phyloP scores from a whole-genome alignment of 2,888 invertebrate genomes.

The Cabera pusaria region DNA sequence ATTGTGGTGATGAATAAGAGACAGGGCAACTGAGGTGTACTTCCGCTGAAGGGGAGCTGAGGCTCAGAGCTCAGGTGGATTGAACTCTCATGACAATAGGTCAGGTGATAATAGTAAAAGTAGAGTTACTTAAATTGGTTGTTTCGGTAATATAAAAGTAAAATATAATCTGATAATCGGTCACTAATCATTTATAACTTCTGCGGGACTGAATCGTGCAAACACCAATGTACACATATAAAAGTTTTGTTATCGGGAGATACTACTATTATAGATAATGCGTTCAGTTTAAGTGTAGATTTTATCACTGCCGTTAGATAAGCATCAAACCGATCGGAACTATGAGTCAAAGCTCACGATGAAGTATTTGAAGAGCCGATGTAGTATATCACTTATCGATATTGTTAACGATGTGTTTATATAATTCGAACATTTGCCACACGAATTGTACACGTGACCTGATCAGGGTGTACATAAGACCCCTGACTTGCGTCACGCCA shows the following conservation, averaged over 20 bases:
- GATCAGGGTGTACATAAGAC: conserved; percentile 11
- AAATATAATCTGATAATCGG: too few species aligned
- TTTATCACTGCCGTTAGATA: conserved; percentile 2
- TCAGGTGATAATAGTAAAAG: conserved; percentile 15
- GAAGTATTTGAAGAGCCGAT: conserved; percentile 6
- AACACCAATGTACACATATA: too few species aligned
- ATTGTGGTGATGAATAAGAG: conserved; percentile 34
- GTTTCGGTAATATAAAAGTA: too few species aligned
- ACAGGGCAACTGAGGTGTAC: conserved; percentile 39
- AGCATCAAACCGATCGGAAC: too few species aligned
- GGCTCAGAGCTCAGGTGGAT: conserved; percentile 38
- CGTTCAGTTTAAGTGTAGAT: too few species aligned
- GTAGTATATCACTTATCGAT: conserved; percentile 2
- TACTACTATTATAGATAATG: too few species aligned
- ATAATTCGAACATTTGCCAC: neutral
- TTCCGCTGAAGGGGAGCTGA: conserved; percentile 57
- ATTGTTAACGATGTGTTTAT: conserved; percentile 3
- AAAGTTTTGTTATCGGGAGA: conserved; percentile 1
- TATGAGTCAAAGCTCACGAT: neutral
- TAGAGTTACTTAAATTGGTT: too few species aligned
- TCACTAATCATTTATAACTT: too few species aligned
- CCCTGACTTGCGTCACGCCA: conserved; percentile 25
- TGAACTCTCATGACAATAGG: conserved; percentile 12
- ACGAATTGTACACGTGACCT: conserved; percentile 6
- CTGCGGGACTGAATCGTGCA: too few species aligned